These are phyloP conservation scores for Scaptomyza montana DNA, from an alignment of 1,140 invertebrate genomes.

Conservation along the genomic window DNA sequence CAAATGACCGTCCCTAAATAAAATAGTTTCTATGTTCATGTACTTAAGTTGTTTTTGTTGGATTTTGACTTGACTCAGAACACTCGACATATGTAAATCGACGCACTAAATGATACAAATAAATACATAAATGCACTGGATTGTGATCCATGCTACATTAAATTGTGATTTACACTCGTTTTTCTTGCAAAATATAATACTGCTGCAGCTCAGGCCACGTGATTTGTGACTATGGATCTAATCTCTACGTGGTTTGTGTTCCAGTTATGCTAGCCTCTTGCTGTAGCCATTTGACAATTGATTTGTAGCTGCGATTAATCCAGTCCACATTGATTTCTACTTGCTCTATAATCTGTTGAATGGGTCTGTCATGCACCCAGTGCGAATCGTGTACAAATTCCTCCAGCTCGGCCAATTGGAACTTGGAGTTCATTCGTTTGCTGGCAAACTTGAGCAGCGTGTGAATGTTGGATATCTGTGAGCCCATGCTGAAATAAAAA, in stretches of 20 bases:
- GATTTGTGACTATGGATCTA: not conserved
- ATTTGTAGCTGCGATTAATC: slow-evolving; percentile 90
- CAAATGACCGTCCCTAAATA: not conserved
- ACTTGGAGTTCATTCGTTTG: slow-evolving; percentile 88
- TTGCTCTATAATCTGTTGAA: slow-evolving; percentile 91
- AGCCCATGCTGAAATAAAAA: slow-evolving; percentile 86
- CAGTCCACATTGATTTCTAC: slow-evolving; percentile 91
- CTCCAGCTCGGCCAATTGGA: slow-evolving; percentile 90
- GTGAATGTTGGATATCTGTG: slow-evolving; percentile 88
- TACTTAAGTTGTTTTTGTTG: slow-evolving; percentile 25
- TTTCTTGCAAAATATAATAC: slow-evolving; percentile 58
- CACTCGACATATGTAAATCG: slow-evolving; percentile 40
- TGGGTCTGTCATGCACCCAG: slow-evolving; percentile 88
- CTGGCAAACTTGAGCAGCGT: slow-evolving; percentile 89
- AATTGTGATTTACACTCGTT: slow-evolving; percentile 21
- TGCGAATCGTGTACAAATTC: slow-evolving; percentile 86
- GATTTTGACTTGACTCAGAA: slow-evolving; percentile 54
- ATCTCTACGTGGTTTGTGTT: slow-evolving; percentile 18
- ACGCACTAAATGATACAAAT: slow-evolving; percentile 60
- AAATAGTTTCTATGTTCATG: slow-evolving; percentile 5
- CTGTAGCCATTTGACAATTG: slow-evolving; percentile 89
- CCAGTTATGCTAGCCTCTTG: slow-evolving; percentile 32
- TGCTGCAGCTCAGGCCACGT: slow-evolving; percentile 52
- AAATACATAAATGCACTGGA: slow-evolving; percentile 31
- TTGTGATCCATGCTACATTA: slow-evolving; percentile 26